Conservation (phyloP, 2,888 invertebrate species). For the Agrochola circellaris region DNA sequence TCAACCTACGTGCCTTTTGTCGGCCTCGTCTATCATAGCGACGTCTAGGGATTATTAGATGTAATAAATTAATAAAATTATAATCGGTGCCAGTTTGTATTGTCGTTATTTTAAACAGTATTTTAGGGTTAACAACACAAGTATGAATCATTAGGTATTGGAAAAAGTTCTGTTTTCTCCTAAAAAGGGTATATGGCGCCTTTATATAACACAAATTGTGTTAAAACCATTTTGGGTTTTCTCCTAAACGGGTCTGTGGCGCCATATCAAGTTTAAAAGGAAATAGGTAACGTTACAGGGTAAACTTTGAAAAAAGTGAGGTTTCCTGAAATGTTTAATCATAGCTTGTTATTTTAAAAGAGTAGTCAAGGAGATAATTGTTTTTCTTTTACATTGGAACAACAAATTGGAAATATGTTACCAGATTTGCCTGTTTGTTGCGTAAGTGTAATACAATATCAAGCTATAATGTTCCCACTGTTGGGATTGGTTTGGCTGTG, state of each 20-base stretch:
- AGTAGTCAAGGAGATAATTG: too few species aligned
- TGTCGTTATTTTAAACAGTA: not conserved
- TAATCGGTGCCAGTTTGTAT: not conserved
- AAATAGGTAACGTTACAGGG: not conserved
- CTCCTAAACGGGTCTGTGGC: not conserved
- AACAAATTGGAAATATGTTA: not conserved
- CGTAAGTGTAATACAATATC: not conserved
- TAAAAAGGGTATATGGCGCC: not conserved
- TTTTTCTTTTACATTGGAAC: not conserved
- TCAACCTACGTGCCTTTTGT: slow-evolving; percentile 50
- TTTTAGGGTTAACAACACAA: not conserved
- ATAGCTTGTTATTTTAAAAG: not conserved
- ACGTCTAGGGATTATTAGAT: slow-evolving; percentile 36
- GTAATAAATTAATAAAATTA: slow-evolving; percentile 5
- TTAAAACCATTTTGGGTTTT: too few species aligned
- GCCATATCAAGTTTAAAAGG: not conserved
- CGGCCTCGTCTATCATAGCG: slow-evolving; percentile 17
- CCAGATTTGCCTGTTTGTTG: not conserved
- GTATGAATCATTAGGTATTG: not conserved
- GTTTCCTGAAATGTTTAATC: not conserved
- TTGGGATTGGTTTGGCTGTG: not conserved
- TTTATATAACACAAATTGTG: too few species aligned
- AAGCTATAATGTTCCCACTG: not conserved
- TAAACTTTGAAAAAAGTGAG: not conserved
- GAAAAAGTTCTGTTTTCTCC: not conserved